Percentiles rank a stretch among this genome's conserved stretches.
These are phyloP conservation scores for Peromyscus nudipes DNA, from an alignment of 2,797 vertebrate genomes.

Conservation along the genomic window DNA sequence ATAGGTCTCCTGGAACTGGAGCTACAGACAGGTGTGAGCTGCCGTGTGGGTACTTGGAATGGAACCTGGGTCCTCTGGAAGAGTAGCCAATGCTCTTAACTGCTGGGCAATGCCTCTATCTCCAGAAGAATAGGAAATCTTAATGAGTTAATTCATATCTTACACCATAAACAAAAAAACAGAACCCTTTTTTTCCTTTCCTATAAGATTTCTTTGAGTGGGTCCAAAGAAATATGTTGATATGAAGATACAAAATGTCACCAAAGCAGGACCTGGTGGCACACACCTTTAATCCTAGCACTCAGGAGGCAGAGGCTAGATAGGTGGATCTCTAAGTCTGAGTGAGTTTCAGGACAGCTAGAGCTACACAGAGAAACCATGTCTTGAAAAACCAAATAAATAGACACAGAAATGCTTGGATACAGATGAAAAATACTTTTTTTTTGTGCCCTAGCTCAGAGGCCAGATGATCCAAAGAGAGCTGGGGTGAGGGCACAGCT, in stretches of 20 bases:
- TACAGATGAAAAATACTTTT: background rate
- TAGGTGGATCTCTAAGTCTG: background rate
- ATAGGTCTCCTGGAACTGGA: background rate
- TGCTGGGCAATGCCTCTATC: background rate
- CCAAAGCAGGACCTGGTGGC: background rate
- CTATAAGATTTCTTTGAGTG: background rate
- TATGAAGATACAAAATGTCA: background rate
- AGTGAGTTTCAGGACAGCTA: background rate
- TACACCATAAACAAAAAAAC: background rate
- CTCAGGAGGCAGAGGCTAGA: background rate
- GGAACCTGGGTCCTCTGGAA: background rate
- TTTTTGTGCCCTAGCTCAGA: slow-evolving; percentile 61
- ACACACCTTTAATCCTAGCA: background rate
- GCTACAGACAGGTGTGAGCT: background rate
- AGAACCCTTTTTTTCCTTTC: background rate
- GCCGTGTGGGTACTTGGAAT: background rate
- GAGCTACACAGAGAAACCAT: background rate
- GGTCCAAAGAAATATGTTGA: background rate
- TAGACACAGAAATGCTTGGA: background rate
- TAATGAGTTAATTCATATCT: background rate
- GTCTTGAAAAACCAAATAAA: background rate
- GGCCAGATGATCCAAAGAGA: background rate
- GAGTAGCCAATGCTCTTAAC: background rate
- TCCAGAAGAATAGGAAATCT: background rate
- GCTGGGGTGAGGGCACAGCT: background rate